Conservation (phyloP, 2,888 invertebrate genomes). For the Nomada fabriciana region DNA sequence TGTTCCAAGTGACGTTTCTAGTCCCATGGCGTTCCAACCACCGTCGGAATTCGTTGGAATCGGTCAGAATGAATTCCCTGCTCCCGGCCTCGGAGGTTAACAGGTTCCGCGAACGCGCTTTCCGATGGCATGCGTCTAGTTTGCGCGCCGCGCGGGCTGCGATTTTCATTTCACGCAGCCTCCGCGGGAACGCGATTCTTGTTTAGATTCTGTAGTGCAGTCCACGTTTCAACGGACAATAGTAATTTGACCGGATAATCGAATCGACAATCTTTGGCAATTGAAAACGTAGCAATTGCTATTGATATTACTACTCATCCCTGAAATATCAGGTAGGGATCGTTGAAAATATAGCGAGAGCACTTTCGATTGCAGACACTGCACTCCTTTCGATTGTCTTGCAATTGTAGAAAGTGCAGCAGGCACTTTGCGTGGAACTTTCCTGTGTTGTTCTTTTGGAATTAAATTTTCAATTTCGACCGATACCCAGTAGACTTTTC, state of each 20-base stretch:
- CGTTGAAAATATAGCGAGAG: too few species aligned
- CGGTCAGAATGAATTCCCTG: conserved; percentile 26
- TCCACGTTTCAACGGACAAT: too few species aligned
- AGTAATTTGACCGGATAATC: too few species aligned
- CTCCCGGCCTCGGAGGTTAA: conserved; percentile 28
- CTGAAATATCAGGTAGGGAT: too few species aligned
- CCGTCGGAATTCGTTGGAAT: conserved; percentile 22
- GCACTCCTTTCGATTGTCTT: too few species aligned
- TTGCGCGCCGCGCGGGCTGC: conserved; percentile 34
- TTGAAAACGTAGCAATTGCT: too few species aligned
- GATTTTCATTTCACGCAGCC: conserved; percentile 33
- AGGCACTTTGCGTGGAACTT: too few species aligned
- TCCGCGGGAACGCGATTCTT: neutral
- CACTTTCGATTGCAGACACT: too few species aligned
- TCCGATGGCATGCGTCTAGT: conserved; percentile 33
- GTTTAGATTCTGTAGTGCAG: neutral
- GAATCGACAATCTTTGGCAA: too few species aligned
- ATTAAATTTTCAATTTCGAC: neutral
- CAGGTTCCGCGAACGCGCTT: conserved; percentile 41
- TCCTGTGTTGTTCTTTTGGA: too few species aligned
- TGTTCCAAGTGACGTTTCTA: conserved; percentile 25
- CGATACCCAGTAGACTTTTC: neutral
- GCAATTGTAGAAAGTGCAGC: too few species aligned
- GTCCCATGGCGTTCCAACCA: neutral
- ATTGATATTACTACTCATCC: too few species aligned